Base-by-base conservation (phyloP, 1,140 invertebrate species). In the Pogonognathellus flavescens region DNA sequence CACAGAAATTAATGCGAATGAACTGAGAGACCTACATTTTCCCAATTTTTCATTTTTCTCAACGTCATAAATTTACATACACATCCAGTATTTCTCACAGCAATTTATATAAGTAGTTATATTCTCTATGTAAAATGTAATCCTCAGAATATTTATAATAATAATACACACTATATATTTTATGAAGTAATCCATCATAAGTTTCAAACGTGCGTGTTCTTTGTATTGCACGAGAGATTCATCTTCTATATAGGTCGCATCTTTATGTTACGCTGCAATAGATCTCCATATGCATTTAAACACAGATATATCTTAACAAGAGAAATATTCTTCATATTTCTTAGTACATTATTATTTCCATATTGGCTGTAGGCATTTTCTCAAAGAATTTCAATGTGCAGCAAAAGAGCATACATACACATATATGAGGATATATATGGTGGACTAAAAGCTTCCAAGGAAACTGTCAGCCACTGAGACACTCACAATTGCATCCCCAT, bases 1-100 rank as follows among this genome's bases (percentile, higher is more conserved):
- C 10, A 41, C 66, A 25, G 66, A 50, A 76, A 76, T 76, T 76
- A 76, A 76, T 76, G 70, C 70, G 11, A 50, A 25, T 76, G 70
- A 41, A 49, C 41, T 41, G 10, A 70, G 66, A 76, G 70, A 76
- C 70, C 70, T 76, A 76, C 70, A 49, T 76, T 76, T 76, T 76
- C 49, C 41, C 70, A 41, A 57, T 57, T 57, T 76, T 16, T 50
- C 41, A 76, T 76, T 50, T 76, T 31, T 76, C 41, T 49, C 25
- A 49, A 41, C 31, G 31, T 41, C 31, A 41, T 41, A 76, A 76
- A 76, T 49, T 76, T 20, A 66, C 22, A 20, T 25, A 66, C 20
- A 31, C 4, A 11, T 66, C 8, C 22, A n/a, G 20, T 3, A 66
- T 13, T 31, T 25, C n/a, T n/a, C 20, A 22, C 22, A 66, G 22